Evolutionary conservation across 1,140 invertebrate genomes (phyloP), one percentile per base, ranked within the genome.

Genomic region (Saxidomus purpurata): DNA sequence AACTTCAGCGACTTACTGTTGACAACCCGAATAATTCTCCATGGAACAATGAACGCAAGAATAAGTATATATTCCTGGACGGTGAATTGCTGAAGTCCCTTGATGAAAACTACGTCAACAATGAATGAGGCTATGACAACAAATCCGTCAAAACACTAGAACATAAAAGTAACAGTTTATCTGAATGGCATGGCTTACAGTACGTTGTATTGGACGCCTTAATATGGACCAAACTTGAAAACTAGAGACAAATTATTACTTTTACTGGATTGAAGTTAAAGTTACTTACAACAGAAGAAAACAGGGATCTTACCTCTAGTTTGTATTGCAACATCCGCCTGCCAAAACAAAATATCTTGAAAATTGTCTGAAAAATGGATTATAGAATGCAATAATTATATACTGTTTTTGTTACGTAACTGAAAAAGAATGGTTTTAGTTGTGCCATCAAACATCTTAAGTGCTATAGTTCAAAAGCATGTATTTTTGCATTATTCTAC

Each of bases 1-100:
- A n/a, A n/a, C n/a, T n/a, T n/a, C n/a, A n/a, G n/a, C n/a, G n/a
- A 91, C 91, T 90, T 87, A 93, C 93, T 93, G 91, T 93, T 93
- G 3, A 93, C 79, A 22, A 93, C 89, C 85, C 93, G 79, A 31
- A 93, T 89, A 49, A 93, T 85, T 74, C 93, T 84, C 93, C 93
- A 93, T 0, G 93, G 92, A n/a, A 93, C 85, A 11, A 93, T 90
- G 38, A 93, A 92, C 15, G 91, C 89, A 2, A 93, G 82, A 36
- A 92, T 91, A 34, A 93, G 49, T n/a, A 93, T 90, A 67, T 91
- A 93, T 25, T 92, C 89, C 8, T 88, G 71, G 13, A 91, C 80
- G 11, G 91, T 63, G 22, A 90, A 74, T 36, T 79, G 76, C 49
- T 88, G 82, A 31, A 91, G 76, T 40, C 90, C 90, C 40, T 89